Evolutionary conservation across 2,113 vertebrate genomes (phyloP).

Genomic region (Willisornis vidua): DNA sequence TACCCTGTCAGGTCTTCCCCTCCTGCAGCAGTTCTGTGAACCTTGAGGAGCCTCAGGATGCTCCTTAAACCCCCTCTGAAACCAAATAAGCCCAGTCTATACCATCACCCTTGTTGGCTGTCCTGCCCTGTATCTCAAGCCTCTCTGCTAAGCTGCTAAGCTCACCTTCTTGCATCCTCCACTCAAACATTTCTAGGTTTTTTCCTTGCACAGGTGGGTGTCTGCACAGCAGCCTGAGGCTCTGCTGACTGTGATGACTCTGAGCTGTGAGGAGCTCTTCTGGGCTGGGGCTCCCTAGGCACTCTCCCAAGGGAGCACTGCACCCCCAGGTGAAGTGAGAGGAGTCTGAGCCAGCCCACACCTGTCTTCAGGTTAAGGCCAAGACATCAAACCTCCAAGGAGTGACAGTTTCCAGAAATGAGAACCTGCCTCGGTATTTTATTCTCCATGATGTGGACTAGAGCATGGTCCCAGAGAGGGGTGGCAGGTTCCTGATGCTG

Average conservation of each 20-base stretch:
- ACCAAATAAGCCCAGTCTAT: background rate
- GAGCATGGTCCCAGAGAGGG: background rate
- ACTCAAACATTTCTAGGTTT: background rate
- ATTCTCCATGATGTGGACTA: background rate
- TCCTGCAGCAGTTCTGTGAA: background rate
- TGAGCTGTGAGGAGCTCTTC: background rate
- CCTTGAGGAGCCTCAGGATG: background rate
- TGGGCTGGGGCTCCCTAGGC: background rate
- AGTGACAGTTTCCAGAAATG: background rate
- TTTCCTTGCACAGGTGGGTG: background rate
- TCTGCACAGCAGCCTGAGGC: background rate
- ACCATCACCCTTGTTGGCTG: background rate
- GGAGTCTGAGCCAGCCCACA: background rate
- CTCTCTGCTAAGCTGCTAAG: background rate
- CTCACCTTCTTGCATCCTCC: rapidly evolving
- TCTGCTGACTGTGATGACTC: background rate
- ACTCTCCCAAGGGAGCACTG: background rate
- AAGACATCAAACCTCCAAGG: background rate
- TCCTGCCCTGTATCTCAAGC: background rate
- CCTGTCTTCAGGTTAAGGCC: background rate
- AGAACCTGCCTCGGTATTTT: background rate
- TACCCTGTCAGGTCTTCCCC: rapidly evolving
- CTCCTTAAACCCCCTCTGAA: background rate
- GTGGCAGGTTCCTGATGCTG: background rate
- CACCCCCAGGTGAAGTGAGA: background rate